Evolutionary conservation across 2,113 vertebrate species (phyloP).

Genomic region (Lepus americanus): DNA sequence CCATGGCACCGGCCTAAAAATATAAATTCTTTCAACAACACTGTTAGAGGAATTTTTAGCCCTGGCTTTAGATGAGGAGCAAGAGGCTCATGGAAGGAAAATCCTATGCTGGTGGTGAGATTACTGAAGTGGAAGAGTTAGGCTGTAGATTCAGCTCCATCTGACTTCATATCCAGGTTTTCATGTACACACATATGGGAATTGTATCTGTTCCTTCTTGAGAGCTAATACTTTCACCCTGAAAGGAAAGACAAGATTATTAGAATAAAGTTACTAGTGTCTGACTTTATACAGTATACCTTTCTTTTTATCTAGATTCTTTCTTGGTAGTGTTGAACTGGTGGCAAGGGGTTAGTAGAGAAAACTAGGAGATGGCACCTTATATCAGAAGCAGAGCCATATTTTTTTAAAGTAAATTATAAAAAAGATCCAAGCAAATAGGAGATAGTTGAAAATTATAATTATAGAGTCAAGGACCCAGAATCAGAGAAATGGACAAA

Average conservation of each 20-base stretch:
- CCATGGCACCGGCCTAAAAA: no score
- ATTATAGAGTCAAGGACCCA: not conserved
- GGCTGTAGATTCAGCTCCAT: not conserved
- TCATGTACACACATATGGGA: not conserved
- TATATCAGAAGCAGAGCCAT: not conserved
- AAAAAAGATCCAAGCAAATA: not conserved
- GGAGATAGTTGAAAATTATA: not conserved
- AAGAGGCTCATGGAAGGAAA: not conserved
- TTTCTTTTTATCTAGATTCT: not conserved
- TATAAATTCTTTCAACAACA: not conserved
- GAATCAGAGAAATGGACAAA: not conserved
- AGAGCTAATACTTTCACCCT: not conserved
- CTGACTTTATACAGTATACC: not conserved
- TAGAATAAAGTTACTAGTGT: not conserved
- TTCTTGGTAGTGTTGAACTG: not conserved
- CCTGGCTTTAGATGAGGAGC: not conserved
- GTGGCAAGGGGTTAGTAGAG: not conserved
- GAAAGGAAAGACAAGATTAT: not conserved
- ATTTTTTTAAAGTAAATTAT: not conserved
- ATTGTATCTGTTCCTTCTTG: not conserved
- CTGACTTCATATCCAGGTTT: not conserved
- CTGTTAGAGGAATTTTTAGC: not conserved
- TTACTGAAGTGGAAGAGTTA: not conserved
- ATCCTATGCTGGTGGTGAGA: not conserved
- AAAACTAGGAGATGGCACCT: not conserved